Conservation (phyloP, 2,888 invertebrate genomes). For the Auanema freiburgensis region DNA sequence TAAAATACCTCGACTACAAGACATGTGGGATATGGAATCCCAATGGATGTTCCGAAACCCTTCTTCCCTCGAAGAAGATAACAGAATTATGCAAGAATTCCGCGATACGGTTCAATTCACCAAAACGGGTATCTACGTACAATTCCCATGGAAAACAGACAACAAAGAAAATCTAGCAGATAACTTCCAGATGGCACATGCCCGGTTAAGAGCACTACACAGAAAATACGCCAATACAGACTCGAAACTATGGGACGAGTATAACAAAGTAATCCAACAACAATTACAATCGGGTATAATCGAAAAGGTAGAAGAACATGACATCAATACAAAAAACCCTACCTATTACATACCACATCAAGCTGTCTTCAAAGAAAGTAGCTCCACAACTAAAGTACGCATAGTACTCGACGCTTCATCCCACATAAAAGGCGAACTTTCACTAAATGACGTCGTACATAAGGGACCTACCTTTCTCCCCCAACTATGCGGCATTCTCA, state of each 20-base stretch:
- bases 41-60: too few species aligned
- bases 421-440: background rate
- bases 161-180: constrained; percentile 1
- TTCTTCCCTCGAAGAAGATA: too few species aligned
- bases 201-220: constrained; percentile 1
- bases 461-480: constrained; percentile 32
- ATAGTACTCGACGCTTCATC: constrained; percentile 46
- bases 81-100: too few species aligned
- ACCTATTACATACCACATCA: constrained; percentile 39
- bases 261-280: constrained; percentile 13
- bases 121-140: too few species aligned
- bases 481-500: constrained; percentile 26
- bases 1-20: too few species aligned
- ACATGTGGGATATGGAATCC: too few species aligned
- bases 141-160: background rate
- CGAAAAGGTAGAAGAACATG: constrained; percentile 25
- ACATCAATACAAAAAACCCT: background rate
- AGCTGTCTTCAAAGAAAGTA: constrained; percentile 18
- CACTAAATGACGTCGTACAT: constrained; percentile 35
- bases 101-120: too few species aligned
- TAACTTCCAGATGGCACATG: constrained; percentile 11
- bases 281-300: constrained; percentile 26
- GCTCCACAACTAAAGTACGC: constrained; percentile 33
- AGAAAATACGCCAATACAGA: background rate
- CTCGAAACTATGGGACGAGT: constrained; percentile 8